Conservation (phyloP, 1,140 invertebrate genomes). For the Leptopilina clavipes region DNA sequence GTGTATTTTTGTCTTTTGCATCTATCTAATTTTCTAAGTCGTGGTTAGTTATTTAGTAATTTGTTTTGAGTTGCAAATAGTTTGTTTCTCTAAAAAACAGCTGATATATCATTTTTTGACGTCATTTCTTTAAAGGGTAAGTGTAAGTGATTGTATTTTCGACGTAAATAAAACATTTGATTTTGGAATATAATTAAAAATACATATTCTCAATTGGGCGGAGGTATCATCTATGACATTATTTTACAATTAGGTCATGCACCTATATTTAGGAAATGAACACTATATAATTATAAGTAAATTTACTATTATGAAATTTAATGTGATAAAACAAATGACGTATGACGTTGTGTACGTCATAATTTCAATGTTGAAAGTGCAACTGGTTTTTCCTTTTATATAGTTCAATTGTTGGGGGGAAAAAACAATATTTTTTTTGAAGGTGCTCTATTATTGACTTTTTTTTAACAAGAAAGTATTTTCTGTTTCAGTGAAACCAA, state of each 20-base stretch:
- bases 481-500: too few species aligned
- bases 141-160: slow-evolving; percentile 5
- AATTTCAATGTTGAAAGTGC: not conserved
- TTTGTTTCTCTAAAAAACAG: not conserved
- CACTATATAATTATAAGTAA: slow-evolving; percentile 28
- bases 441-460: not conserved
- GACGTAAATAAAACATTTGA: not conserved
- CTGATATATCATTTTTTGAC: slow-evolving; percentile 19
- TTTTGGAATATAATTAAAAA: not conserved
- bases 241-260: slow-evolving; percentile 52
- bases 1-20: not conserved
- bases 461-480: not conserved
- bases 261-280: slow-evolving; percentile 44
- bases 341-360: slow-evolving; percentile 2
- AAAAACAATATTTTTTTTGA: not conserved
- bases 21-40: not conserved
- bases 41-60: not conserved
- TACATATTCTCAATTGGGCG: not conserved
- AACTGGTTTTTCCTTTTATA: slow-evolving; percentile 2
- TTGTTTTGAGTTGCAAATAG: slow-evolving; percentile 28
- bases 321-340: slow-evolving; percentile 9
- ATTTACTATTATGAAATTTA: slow-evolving; percentile 24
- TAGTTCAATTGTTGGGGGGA: not conserved
- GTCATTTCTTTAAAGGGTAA: slow-evolving; percentile 14
- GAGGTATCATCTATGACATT: slow-evolving; percentile 40